A percentile compares a stretch with the other conserved stretches of the same genome.
These are phyloP conservation scores for Matsumyia berberina DNA, from an alignment of 2,888 invertebrate genomes.

Conservation along the genomic window DNA sequence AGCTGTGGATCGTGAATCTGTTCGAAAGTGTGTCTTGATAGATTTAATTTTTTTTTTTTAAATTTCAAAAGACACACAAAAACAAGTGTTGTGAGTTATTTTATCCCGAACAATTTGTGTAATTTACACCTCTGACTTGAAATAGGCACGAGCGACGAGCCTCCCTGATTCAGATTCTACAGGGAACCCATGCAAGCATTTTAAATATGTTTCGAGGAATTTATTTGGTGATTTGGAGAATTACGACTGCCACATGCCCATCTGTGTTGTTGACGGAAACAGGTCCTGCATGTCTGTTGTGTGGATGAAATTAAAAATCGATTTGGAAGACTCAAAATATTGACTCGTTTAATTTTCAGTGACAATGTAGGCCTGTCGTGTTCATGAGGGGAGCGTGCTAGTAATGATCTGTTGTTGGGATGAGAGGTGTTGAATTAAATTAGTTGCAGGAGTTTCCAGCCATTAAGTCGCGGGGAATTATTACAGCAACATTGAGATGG, in stretches of 20 bases:
- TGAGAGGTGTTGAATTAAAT: slow-evolving; percentile 61
- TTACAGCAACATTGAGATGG: slow-evolving; percentile 32
- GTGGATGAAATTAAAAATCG: slow-evolving; percentile 62
- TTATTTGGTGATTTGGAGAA: slow-evolving; percentile 55
- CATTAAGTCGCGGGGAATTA: slow-evolving; percentile 40
- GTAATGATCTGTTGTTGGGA: slow-evolving; percentile 46
- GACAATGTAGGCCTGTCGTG: slow-evolving; percentile 31
- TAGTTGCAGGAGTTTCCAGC: slow-evolving; percentile 31
- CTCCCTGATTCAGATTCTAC: slow-evolving; percentile 52
- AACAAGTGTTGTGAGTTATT: slow-evolving; percentile 42
- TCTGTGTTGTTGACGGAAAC: slow-evolving; percentile 41
- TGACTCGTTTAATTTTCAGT: slow-evolving; percentile 44
- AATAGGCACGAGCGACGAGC: slow-evolving; percentile 23
- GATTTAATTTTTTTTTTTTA: slow-evolving; percentile 35
- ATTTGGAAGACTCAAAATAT: slow-evolving; percentile 58
- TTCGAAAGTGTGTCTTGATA: slow-evolving; percentile 4
- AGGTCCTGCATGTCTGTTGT: slow-evolving; percentile 24
- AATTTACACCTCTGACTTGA: slow-evolving; percentile 26
- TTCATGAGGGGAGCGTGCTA: not conserved
- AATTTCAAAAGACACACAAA: not conserved
- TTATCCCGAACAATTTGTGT: not conserved
- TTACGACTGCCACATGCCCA: slow-evolving; percentile 63
- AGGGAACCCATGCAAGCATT: slow-evolving; percentile 2
- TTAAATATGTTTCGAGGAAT: slow-evolving; percentile 35
- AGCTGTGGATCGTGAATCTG: slow-evolving; percentile 1